Base-by-base conservation (phyloP, 1,140 invertebrate genomes). In the Drosophila ohnishii region DNA sequence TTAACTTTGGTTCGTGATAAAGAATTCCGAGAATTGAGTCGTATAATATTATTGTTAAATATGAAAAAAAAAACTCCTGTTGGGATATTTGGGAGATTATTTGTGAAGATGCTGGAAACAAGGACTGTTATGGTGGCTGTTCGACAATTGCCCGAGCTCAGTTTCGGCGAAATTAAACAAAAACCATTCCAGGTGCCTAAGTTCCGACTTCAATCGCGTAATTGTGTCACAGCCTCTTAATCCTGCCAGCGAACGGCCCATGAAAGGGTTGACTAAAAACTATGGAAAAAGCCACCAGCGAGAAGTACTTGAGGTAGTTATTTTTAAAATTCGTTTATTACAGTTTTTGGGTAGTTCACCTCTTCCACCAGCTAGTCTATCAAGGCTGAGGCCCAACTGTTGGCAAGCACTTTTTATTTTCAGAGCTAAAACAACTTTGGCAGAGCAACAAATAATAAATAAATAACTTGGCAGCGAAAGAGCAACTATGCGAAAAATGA, bases 401-500 rank as follows among this genome's bases (percentile, higher is more conserved):
- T 79, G 44, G 70, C 63, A 30, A 47, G 55, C 63, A 48, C 32
- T 65, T 58, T 60, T 40, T 35, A 48, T 55, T 73, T 34, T 50
- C 50, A 48, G 45, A 48, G 66, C 79, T 70, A 76, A 73, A 87
- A 83, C 78, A 83, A 88, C 79, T 83, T 64, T 73, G 44, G 66
- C 70, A 50, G 22, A 82, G 74, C 57, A 79, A 82, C 51, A 86
- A 76, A 82, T 82, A 87, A 87, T 80, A 83, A 87, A 87, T 83
- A 88, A 87, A 71, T 83, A 84, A 88, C 42, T 62, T 69, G 25
- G 56, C 40, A 72, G 55, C 58, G n/a, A 77, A 71, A 72, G 65
- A 55, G 35, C 44, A 78, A 58, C 58, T 65, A 58, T 39, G 56
- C 62, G 51, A 63, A 74, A 78, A 84, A 73, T 50, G 34, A 42